Base-by-base conservation (phyloP, 2,888 invertebrate species). In the Andrena hattorfiana region DNA sequence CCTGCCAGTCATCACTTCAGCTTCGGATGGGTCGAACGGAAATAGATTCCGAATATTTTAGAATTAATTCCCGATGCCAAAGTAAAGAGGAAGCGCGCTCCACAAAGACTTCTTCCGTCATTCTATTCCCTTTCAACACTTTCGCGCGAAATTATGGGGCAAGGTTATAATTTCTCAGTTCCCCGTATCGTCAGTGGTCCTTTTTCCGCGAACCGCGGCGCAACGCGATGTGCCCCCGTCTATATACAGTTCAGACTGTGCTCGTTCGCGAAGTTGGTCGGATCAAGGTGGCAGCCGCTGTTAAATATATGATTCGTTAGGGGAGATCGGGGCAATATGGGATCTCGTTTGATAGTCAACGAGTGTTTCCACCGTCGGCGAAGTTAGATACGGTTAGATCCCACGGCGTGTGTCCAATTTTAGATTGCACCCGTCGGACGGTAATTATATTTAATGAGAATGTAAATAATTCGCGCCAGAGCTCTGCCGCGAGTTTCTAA, bases 371-470 rank as follows among this genome's bases (percentile, higher is more conserved):
- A 48, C 42, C 59, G 63, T 48, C 69, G 16, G 49, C 66, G 68
- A 87, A 87, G 86, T 87, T 87, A 85, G 83, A 87, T 87, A 77
- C 86, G 75, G 75, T 87, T 85, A 71, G 76, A 81, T 87, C 77
- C 80, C 84, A 78, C 74, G 73, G 85, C 76, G 80, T 76, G 48
- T 62, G 62, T 78, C 69, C 83, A 87, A 87, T 87, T 87, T 87
- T 76, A 72, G 77, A 69, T 71, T 32, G 56, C 49, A 30, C 69
- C 60, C 68, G 76, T 69, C 75, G 54, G 79, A 73, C 69, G 77
- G 75, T 82, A 78, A 87, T 87, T 87, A 74, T 71, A 81, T 76
- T 83, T 85, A 83, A 87, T 68, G 87, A 87, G 84, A 84, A 79
- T 42, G 64, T 84, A 76, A 84, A 84, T 84, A 84, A 84, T 84